A percentile compares a stretch with the other conserved stretches of the same genome.
Conservation (phyloP, 2,113 vertebrate genomes). For the Rafetus swinhoei region DNA sequence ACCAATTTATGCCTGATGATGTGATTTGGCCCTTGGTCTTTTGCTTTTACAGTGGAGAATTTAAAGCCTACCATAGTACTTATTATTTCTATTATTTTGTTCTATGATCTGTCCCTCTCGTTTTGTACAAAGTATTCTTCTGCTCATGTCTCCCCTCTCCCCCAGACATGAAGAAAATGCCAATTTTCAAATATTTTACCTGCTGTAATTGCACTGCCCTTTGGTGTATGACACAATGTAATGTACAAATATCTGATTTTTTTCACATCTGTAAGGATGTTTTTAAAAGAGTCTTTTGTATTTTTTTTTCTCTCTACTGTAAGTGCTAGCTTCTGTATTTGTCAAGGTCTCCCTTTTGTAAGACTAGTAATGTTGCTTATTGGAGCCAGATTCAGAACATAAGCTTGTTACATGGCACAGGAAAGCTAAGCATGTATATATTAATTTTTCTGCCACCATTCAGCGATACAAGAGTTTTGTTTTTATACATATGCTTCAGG, state of each 20-base stretch:
- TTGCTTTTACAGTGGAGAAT: constrained; percentile 23
- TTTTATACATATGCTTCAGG: constrained; percentile 1
- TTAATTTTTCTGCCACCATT: not conserved
- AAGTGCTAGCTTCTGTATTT: not conserved
- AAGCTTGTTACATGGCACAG: not conserved
- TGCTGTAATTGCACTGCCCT: not conserved
- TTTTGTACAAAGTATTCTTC: not conserved
- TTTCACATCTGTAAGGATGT: not conserved
- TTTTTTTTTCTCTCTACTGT: not conserved
- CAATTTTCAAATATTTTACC: not conserved
- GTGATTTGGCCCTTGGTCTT: not conserved
- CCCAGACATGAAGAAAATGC: not conserved
- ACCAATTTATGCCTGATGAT: not conserved
- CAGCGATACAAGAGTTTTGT: not conserved
- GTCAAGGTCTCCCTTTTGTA: not conserved
- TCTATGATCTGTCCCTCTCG: not conserved
- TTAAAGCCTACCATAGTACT: not conserved
- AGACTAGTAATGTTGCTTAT: not conserved
- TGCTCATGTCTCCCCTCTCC: not conserved
- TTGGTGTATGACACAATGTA: not conserved
- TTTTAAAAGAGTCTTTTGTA: not conserved
- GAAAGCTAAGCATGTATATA: not conserved
- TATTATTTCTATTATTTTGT: not conserved
- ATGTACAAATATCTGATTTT: not conserved
- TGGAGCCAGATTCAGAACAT: not conserved